Base-by-base conservation (phyloP, 2,113 vertebrate species). In the Axis porcinus region DNA sequence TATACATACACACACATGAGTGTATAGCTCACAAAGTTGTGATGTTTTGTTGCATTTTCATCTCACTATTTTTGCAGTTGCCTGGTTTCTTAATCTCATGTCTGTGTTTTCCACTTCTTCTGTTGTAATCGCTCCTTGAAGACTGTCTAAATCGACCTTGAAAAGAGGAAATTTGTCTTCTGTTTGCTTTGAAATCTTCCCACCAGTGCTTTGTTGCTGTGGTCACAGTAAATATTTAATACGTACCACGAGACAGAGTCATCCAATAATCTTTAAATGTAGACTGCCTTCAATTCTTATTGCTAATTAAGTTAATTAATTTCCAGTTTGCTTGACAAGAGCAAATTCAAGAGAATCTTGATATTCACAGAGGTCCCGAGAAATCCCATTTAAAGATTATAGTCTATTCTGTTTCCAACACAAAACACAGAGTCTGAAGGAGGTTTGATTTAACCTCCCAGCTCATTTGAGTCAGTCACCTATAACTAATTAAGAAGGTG, bases 271-370 rank as follows among this genome's bases (percentile, higher is more conserved):
- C 30, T 94, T 96, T 81, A 67, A 88, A 92, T 45, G 64, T 14
- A 64, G 88, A 88, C n/a, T 95, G 86, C 87, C 55, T 81, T 81
- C 60, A 81, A 96, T 7, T 58, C 52, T 81, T 64, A 6, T 14
- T 76, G 27, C 86, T 92, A 94, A 93, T 64, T 90, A 93, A 92
- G 23, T 87, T 97, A 62, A 94, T 93, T 83, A 95, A 92, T 67
- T 88, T 97, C 52, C 33, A 79, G 11, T 82, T 89, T 93, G 21
- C 25, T 82, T 86, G 54, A 94, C 19, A 88, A 92, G 43, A 94
- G 19, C 28, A 95, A 90, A 94, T 94, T 92, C 27, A 86, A 97
- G 81, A 88, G 45, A 74, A 23, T 76, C 19, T 87, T 47, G 11
- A 19, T 81, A n/a, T 62, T 96, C 55, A 87, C 88, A 52, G 87